A percentile compares a stretch with the other conserved stretches of the same genome.
Conservation (phyloP, 2,888 invertebrate genomes). For the Antheraea yamamai region DNA sequence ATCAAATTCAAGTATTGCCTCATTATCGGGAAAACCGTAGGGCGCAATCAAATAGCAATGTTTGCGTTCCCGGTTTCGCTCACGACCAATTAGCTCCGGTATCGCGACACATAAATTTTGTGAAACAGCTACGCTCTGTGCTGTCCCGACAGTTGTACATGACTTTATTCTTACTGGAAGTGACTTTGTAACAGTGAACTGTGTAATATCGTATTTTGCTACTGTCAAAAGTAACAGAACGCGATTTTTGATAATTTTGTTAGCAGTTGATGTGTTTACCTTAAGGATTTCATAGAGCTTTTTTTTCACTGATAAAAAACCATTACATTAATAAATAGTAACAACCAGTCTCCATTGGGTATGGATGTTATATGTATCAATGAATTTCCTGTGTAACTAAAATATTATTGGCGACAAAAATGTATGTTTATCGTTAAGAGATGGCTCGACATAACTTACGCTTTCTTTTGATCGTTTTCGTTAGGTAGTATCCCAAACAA, state of each 20-base stretch:
- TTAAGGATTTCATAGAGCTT: too few relatives aligned
- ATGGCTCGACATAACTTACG: too few relatives aligned
- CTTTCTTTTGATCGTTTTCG: too few relatives aligned
- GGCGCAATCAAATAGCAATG: slow-evolving; percentile 67
- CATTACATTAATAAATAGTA: too few relatives aligned
- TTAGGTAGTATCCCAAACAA: too few relatives aligned
- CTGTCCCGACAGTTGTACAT: slow-evolving; percentile 17
- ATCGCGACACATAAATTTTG: slow-evolving; percentile 71
- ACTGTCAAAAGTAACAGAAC: not conserved
- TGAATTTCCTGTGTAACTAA: too few relatives aligned
- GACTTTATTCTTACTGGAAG: slow-evolving; percentile 34
- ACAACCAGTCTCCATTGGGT: too few relatives aligned
- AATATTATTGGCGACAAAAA: too few relatives aligned
- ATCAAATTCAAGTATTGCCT: slow-evolving; percentile 10
- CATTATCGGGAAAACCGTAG: slow-evolving; percentile 26
- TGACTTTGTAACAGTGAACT: not conserved
- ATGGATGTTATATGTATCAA: too few relatives aligned
- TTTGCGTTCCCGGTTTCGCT: slow-evolving; percentile 59
- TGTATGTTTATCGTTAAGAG: too few relatives aligned
- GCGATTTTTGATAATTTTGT: too few relatives aligned
- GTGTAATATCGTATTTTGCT: not conserved
- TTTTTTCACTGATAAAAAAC: too few relatives aligned
- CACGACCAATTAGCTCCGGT: slow-evolving; percentile 72
- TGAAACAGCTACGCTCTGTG: slow-evolving; percentile 57
- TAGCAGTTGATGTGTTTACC: not conserved